phyloP scores from a whole-genome alignment of 2,888 invertebrate species.

The Thymelicus acteon region DNA sequence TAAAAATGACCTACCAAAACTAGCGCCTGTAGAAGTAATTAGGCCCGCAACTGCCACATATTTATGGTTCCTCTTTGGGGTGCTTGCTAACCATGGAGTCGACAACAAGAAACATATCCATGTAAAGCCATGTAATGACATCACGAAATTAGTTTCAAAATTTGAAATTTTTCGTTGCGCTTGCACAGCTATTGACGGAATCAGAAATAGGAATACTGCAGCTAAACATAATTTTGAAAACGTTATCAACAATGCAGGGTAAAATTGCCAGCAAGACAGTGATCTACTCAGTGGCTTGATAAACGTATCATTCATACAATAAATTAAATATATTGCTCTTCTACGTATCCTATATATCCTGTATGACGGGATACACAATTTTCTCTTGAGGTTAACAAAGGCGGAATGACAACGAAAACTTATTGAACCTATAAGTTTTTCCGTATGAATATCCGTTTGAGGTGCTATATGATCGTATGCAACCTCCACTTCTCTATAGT shows the following conservation, averaged over 20 bases:
- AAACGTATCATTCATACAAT: conserved; percentile 74
- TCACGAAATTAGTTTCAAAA: conserved; percentile 71
- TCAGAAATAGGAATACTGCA: conserved; percentile 62
- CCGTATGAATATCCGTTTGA: conserved; percentile 73
- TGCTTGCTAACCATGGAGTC: conserved; percentile 76
- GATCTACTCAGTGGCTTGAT: conserved; percentile 76
- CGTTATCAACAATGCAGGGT: conserved; percentile 71
- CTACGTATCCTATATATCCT: conserved; percentile 70
- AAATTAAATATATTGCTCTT: conserved; percentile 64
- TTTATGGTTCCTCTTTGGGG: conserved; percentile 76
- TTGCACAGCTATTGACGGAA: conserved; percentile 70
- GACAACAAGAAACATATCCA: conserved; percentile 77
- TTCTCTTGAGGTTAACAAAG: conserved; percentile 67
- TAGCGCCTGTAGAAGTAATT: conserved; percentile 63
- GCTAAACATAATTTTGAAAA: conserved; percentile 69
- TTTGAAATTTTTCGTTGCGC: conserved; percentile 68
- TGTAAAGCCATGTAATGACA: conserved; percentile 75
- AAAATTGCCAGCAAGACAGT: conserved; percentile 75
- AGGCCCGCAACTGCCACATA: conserved; percentile 68
- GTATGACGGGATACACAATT: conserved; percentile 74
- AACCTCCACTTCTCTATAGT: conserved; percentile 71
- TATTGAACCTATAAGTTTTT: conserved; percentile 75
- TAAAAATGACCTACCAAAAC: conserved; percentile 63
- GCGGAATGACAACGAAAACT: conserved; percentile 74
- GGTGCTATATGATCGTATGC: conserved; percentile 74